Percentiles rank a stretch among this genome's conserved stretches.
Evolutionary conservation across 1,140 invertebrate species (phyloP).

Genomic region (Drosophila leontia): DNA sequence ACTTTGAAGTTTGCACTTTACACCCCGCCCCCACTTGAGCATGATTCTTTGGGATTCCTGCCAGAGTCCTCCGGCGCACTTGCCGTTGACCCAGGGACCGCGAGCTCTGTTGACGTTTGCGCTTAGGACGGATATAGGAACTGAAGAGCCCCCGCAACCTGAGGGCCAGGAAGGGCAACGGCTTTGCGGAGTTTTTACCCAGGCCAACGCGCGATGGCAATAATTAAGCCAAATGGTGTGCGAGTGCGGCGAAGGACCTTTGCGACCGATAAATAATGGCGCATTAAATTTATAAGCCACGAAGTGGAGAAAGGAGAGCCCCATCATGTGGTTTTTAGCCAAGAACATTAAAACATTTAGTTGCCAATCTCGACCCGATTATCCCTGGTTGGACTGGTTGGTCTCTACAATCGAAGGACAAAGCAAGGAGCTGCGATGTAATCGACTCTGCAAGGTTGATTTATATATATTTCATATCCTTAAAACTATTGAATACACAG

Average conservation of each 20-base stretch:
- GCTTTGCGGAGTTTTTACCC: conserved; percentile 67
- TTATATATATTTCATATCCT: conserved; percentile 48
- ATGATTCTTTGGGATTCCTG: conserved; percentile 3
- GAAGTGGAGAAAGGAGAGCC: conserved; percentile 6
- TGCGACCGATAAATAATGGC: conserved; percentile 57
- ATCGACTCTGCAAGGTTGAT: conserved; percentile 31
- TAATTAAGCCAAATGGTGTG: conserved; percentile 62
- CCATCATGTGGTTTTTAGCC: conserved; percentile 58
- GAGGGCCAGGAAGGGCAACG: conserved; percentile 56
- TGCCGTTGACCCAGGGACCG: conserved; percentile 53
- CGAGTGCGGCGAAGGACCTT: conserved; percentile 16
- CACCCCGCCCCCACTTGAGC: conserved; percentile 34
- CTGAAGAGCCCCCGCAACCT: conserved; percentile 22
- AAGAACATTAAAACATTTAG: conserved; percentile 66
- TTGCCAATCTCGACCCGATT: conserved; percentile 52
- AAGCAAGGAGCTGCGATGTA: conserved; percentile 20
- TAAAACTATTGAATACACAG: conserved; percentile 54
- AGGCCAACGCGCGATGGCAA: conserved; percentile 48
- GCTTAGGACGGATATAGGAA: conserved; percentile 43
- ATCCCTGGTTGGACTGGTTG: conserved; percentile 9
- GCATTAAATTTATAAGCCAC: conserved; percentile 54
- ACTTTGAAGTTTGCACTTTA: conserved; percentile 80
- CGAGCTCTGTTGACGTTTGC: conserved; percentile 65
- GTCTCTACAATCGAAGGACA: conserved; percentile 46
- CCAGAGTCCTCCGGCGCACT: conserved; percentile 18